A percentile compares a stretch with the other conserved stretches of the same genome.
Conservation (phyloP, 2,113 vertebrate species). For the Circaetus gallicus region DNA sequence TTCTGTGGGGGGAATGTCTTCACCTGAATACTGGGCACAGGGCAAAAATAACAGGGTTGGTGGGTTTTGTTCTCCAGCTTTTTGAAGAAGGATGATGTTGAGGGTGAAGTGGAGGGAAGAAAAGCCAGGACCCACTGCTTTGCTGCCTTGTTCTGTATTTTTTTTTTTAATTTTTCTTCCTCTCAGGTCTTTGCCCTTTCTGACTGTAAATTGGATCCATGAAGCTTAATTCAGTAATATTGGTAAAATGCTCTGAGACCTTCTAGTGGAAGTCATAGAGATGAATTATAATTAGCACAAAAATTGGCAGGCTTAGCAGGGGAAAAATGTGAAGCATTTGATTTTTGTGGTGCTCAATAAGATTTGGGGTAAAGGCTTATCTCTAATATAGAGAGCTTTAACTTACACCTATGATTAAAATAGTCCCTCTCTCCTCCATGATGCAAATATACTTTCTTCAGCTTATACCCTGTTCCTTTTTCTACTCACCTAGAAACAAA, state of each 20-base stretch:
- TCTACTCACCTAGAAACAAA: background rate
- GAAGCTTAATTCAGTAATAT: background rate
- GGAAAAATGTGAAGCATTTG: background rate
- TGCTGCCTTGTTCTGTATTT: background rate
- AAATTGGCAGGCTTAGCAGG: conserved; percentile 10
- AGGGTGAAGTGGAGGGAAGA: background rate
- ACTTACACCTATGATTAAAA: background rate
- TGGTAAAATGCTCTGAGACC: background rate
- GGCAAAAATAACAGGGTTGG: accelerated
- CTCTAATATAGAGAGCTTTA: background rate
- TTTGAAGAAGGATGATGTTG: background rate
- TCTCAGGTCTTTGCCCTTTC: background rate
- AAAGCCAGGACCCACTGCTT: background rate
- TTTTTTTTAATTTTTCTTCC: background rate
- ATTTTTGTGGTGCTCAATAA: background rate
- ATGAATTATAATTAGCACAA: conserved; percentile 46
- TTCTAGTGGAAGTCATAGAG: background rate
- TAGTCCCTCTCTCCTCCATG: background rate
- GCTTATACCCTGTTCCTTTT: background rate
- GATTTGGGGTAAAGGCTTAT: background rate
- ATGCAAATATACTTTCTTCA: background rate
- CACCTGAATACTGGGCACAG: background rate
- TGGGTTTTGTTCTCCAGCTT: background rate
- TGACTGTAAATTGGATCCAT: background rate
- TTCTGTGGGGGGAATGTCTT: background rate